Conservation (phyloP, 2,797 vertebrate genomes). For the Hippoglossus hippoglossus region DNA sequence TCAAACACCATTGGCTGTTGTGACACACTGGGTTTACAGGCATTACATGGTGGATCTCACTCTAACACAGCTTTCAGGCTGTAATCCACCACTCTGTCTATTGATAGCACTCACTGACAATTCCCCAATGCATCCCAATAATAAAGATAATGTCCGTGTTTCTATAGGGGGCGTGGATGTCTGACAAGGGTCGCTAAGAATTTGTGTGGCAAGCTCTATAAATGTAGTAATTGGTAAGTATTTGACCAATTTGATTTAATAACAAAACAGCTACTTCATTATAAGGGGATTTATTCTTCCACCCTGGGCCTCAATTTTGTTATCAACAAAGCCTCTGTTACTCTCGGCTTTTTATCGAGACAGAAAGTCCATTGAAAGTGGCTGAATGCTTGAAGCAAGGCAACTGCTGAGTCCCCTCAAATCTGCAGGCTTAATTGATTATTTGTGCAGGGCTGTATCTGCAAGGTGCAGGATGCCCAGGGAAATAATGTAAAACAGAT, state of each 20-base stretch:
- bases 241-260: slow-evolving; percentile 73
- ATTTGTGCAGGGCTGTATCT: slow-evolving; percentile 86
- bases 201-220: slow-evolving; percentile 40
- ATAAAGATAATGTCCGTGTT: slow-evolving; percentile 57
- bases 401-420: slow-evolving; percentile 81
- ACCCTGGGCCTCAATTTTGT: slow-evolving; percentile 52
- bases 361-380: slow-evolving; percentile 81
- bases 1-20: slow-evolving; percentile 25
- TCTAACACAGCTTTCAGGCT: slow-evolving; percentile 11
- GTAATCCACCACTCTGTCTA: slow-evolving; percentile 5
- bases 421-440: slow-evolving; percentile 89
- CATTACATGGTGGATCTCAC: slow-evolving; percentile 15
- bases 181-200: slow-evolving; percentile 31
- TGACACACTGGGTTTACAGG: slow-evolving; percentile 11
- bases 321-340: slow-evolving; percentile 75
- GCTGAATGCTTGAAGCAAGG: slow-evolving; percentile 78
- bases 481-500: slow-evolving; percentile 93
- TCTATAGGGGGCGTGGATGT: slow-evolving; percentile 23
- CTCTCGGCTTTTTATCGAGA: slow-evolving; percentile 70
- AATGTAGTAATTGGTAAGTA: slow-evolving; percentile 68
- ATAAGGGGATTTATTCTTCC: slow-evolving; percentile 73
- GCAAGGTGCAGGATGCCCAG: slow-evolving; percentile 82
- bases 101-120: slow-evolving; percentile 38
- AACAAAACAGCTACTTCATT: slow-evolving; percentile 69
- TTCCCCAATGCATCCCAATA: slow-evolving; percentile 24